A percentile compares a stretch with the other conserved stretches of the same genome.
phyloP scores from a whole-genome alignment of 2,113 vertebrate species.

The Rutilus rutilus region DNA sequence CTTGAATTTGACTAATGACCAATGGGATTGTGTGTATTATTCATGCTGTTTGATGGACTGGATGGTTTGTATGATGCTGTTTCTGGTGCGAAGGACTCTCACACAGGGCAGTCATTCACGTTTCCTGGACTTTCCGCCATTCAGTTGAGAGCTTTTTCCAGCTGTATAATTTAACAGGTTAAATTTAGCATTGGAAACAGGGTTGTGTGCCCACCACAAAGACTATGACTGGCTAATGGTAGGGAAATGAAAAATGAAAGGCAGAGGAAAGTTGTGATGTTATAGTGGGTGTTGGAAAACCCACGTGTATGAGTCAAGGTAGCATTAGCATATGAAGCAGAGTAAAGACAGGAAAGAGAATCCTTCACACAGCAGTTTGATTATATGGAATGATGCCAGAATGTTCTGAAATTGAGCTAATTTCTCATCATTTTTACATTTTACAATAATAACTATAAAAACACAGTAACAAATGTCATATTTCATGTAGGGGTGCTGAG shows the following conservation, averaged over 20 bases:
- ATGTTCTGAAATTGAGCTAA: not conserved
- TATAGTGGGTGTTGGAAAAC: constrained; percentile 14
- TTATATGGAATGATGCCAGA: not conserved
- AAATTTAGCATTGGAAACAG: constrained; percentile 57
- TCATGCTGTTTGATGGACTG: constrained; percentile 1
- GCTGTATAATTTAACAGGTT: constrained; percentile 62
- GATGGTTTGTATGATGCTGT: constrained; percentile 9
- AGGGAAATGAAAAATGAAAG: not conserved
- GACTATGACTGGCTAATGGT: constrained; percentile 19
- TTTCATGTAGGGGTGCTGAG: too few species aligned
- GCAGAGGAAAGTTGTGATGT: not conserved
- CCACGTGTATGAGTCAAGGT: not conserved
- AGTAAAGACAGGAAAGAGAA: not conserved
- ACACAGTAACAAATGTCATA: too few species aligned
- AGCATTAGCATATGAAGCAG: not conserved
- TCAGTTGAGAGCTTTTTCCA: constrained; percentile 3
- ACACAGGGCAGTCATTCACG: constrained; percentile 42
- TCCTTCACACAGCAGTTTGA: not conserved
- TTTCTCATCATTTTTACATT: too few species aligned
- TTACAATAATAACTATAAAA: too few species aligned
- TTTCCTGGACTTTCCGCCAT: constrained; percentile 33
- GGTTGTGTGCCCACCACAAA: constrained; percentile 24
- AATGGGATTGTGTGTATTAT: constrained; percentile 21
- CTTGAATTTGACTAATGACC: not conserved
- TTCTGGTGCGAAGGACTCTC: not conserved